Base-by-base conservation (phyloP, 1,140 invertebrate species). In the Nixonia krombeini region DNA sequence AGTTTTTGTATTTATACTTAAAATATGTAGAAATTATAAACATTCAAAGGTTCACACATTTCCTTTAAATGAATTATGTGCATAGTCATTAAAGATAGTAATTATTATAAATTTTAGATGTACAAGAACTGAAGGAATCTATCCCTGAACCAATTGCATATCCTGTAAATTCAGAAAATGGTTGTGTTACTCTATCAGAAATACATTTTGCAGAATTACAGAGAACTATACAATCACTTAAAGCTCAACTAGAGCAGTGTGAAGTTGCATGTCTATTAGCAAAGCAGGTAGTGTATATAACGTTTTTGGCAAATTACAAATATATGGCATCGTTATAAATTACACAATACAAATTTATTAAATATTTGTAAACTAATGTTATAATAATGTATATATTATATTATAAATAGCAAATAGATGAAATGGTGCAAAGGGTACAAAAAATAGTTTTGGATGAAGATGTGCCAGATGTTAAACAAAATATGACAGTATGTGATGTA, bases 201-300 rank as follows among this genome's bases (percentile, higher is more conserved):
- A 79, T 84, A 49, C 89, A 91, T 81, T 90, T 90, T 72, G 81
- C 80, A 18, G 88, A 91, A 75, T 81, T 91, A 10, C 88, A 90
- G 72, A 85, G 78, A 66, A 90, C 87, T 8, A 89, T 91, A 68
- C 86, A 85, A 40, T 74, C 69, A 2, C 65, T 86, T 3, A 80
- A 80, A 67, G 78, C 74, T 33, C 73, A 86, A 66, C 51, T 86
- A 2, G 80, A 84, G 13, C 79, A 85, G 35, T 63, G 73, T 12
- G 81, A 85, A 62, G 33, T 72, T 15, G 73, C 70, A 26, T 85
- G 74, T 61, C 68, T 73, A 15, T 56, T 81, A 47, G 76, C 78
- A 12, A 82, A 82, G 63, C 78, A 85, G 74, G 82, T 84, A 75
- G 46, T 9, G 18, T 38, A n/a, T 70, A 65, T 40, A 73, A 35